Percentiles rank a stretch among this genome's conserved stretches.
phyloP scores from a whole-genome alignment of 2,113 vertebrate species.

The Osmerus eperlanus region DNA sequence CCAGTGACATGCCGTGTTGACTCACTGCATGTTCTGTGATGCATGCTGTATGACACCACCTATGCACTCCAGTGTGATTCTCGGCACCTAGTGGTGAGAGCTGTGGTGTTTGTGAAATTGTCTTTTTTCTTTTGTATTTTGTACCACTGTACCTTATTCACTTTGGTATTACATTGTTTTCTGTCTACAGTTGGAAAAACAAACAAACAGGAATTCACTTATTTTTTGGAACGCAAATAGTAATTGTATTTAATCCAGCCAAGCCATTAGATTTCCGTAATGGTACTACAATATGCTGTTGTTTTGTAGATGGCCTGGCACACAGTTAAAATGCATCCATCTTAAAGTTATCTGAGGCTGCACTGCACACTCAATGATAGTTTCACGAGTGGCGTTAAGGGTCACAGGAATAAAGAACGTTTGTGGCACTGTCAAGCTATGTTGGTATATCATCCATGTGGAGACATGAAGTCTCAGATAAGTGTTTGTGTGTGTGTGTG shows the following conservation, averaged over 20 bases:
- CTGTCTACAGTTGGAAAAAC: too few relatives aligned
- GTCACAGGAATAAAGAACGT: neutral
- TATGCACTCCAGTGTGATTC: conserved; percentile 41
- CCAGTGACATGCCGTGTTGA: too few relatives aligned
- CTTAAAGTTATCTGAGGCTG: too few relatives aligned
- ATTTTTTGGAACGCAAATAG: too few relatives aligned
- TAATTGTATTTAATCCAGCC: too few relatives aligned
- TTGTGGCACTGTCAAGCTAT: conserved; percentile 32
- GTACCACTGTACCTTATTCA: conserved; percentile 9
- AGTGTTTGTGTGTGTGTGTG: conserved; percentile 30
- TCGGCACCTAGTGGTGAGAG: conserved; percentile 30
- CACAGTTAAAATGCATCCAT: too few relatives aligned
- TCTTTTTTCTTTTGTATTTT: conserved; percentile 21
- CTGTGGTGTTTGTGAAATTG: conserved; percentile 22
- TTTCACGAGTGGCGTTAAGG: too few relatives aligned
- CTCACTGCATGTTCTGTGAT: conserved; percentile 45
- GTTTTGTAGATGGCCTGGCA: too few relatives aligned
- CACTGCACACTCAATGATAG: too few relatives aligned
- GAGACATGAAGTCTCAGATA: conserved; percentile 33
- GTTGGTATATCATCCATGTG: conserved; percentile 23
- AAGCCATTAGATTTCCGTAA: too few relatives aligned
- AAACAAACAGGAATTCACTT: too few relatives aligned
- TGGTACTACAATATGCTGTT: too few relatives aligned
- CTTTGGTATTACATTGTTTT: conserved; percentile 2
- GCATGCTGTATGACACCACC: conserved; percentile 43